Conservation (phyloP, 1,140 invertebrate genomes). For the Eueides isabella region DNA sequence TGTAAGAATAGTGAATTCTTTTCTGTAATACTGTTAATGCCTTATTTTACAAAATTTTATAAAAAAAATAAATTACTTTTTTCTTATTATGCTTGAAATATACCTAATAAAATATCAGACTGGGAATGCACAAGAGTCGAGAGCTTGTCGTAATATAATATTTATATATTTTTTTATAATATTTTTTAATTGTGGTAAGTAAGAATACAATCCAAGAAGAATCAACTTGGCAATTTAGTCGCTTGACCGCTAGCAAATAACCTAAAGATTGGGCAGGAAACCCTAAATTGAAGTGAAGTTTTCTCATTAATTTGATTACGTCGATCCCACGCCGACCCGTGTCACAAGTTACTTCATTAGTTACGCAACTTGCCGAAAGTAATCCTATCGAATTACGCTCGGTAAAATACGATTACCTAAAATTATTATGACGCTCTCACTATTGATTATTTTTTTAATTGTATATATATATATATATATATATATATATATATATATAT, state of each 20-base stretch:
- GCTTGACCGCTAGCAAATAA: conserved; percentile 74
- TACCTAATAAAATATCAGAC: too few species aligned
- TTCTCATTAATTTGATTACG: conserved; percentile 82
- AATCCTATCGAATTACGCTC: conserved; percentile 73
- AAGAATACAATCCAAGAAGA: conserved; percentile 6
- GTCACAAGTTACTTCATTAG: conserved; percentile 82
- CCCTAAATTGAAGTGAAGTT: conserved; percentile 80
- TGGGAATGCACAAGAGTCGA: too few species aligned
- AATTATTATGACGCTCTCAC: conserved; percentile 60
- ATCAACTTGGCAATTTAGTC: conserved; percentile 16
- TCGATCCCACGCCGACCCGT: conserved; percentile 78
- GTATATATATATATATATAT: too few species aligned
- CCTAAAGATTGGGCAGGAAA: conserved; percentile 76
- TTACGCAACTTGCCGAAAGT: conserved; percentile 78
- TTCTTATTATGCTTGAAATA: too few species aligned
- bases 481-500: too few species aligned
- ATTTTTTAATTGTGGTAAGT: too few species aligned
- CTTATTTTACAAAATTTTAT: too few species aligned
- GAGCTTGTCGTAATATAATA: too few species aligned
- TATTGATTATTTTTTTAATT: conserved; percentile 22
- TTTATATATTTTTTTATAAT: too few species aligned
- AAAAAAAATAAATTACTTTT: too few species aligned
- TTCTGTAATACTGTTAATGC: too few species aligned
- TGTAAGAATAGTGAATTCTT: too few species aligned
- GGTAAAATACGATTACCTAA: conserved; percentile 69